Evolutionary conservation across 2,888 invertebrate genomes (phyloP).

Genomic region (Pseudoips prasinana): DNA sequence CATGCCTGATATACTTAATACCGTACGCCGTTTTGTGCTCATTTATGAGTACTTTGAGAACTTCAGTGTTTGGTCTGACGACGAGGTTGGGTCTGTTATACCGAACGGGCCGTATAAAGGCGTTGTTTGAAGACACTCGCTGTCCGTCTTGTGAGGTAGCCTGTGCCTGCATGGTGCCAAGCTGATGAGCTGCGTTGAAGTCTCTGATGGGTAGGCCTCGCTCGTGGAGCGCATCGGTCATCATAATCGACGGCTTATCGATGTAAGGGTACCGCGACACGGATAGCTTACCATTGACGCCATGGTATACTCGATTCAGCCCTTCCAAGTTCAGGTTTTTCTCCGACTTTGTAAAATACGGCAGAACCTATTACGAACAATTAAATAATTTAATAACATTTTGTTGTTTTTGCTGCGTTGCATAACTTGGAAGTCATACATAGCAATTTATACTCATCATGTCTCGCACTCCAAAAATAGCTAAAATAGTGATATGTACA

Average conservation of each 20-base stretch:
- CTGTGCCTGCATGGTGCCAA: slow-evolving; percentile 82
- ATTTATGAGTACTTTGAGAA: slow-evolving; percentile 79
- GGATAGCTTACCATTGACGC: slow-evolving; percentile 80
- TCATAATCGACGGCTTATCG: slow-evolving; percentile 77
- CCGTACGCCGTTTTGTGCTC: slow-evolving; percentile 49
- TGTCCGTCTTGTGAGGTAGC: slow-evolving; percentile 75
- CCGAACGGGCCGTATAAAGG: slow-evolving; percentile 84
- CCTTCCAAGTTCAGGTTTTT: slow-evolving; percentile 77
- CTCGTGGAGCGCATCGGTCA: slow-evolving; percentile 82
- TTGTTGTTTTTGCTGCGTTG: no score
- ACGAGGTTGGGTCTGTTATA: slow-evolving; percentile 70
- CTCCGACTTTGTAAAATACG: slow-evolving; percentile 86
- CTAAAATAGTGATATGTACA: no score
- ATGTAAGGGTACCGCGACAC: slow-evolving; percentile 83
- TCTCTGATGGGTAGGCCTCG: slow-evolving; percentile 77
- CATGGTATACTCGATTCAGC: slow-evolving; percentile 79
- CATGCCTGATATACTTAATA: slow-evolving; percentile 40
- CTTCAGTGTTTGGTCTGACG: slow-evolving; percentile 74
- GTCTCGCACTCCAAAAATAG: no score
- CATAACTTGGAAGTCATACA: no score
- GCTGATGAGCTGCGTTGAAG: slow-evolving; percentile 73
- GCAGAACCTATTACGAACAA: slow-evolving; percentile 69
- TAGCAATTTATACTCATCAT: no score
- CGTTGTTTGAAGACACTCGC: slow-evolving; percentile 82
- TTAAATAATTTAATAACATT: background rate